Percentiles rank a stretch among this genome's conserved stretches.
These are phyloP conservation scores for Dryobota labecula DNA, from an alignment of 2,888 invertebrate species.

Conservation along the genomic window DNA sequence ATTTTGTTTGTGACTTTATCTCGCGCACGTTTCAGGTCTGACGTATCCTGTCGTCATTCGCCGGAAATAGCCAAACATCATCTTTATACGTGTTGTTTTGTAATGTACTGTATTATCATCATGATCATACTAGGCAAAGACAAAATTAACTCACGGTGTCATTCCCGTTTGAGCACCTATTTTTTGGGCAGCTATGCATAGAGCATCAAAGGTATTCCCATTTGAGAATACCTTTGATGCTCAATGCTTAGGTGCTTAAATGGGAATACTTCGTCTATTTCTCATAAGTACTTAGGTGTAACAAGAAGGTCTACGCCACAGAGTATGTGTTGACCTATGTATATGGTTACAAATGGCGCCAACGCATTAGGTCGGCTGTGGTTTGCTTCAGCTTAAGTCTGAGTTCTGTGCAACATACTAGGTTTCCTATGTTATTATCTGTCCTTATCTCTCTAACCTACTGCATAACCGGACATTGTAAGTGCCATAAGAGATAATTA, in stretches of 20 bases:
- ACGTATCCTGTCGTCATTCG: conserved; percentile 45
- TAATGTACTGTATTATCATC: conserved; percentile 26
- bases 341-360: conserved; percentile 58
- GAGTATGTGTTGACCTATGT: conserved; percentile 41
- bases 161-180: too few species aligned
- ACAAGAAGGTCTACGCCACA: conserved; percentile 32
- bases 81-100: conserved; percentile 23
- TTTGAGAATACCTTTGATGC: too few species aligned
- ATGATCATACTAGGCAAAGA: conserved; percentile 3
- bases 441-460: conserved; percentile 41
- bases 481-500: conserved; percentile 23
- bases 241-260: too few species aligned
- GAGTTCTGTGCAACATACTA: conserved; percentile 30
- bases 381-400: conserved; percentile 34
- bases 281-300: conserved; percentile 12
- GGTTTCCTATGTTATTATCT: conserved; percentile 39
- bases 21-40: conserved; percentile 32
- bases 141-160: background rate
- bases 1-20: conserved; percentile 45
- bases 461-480: conserved; percentile 27
- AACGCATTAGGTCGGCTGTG: conserved; percentile 45
- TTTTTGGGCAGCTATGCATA: too few species aligned
- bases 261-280: too few species aligned
- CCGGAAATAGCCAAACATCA: conserved; percentile 38
- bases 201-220: too few species aligned